Conservation (phyloP, 2,888 invertebrate species). For the Ophraella communa region DNA sequence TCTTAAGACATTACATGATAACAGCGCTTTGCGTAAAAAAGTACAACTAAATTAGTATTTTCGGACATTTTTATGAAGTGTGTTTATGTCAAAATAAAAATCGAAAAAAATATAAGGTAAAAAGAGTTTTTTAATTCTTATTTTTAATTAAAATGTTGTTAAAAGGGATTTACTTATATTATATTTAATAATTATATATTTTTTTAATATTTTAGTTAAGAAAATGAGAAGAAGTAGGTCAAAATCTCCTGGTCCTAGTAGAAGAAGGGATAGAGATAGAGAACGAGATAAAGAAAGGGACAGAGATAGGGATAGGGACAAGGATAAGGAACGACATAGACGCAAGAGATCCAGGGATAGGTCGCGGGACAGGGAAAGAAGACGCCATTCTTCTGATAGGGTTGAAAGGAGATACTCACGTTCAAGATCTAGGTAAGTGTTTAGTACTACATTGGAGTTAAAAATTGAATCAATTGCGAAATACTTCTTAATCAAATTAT, state of each 20-base stretch:
- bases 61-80: slow-evolving; percentile 51
- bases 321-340: slow-evolving; percentile 58
- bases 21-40: slow-evolving; percentile 56
- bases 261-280: slow-evolving; percentile 61
- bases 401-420: slow-evolving; percentile 57
- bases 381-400: slow-evolving; percentile 59
- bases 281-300: slow-evolving; percentile 62
- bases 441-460: neutral
- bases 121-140: slow-evolving; percentile 38
- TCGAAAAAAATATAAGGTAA: slow-evolving; percentile 41
- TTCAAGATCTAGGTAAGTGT: slow-evolving; percentile 49
- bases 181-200: neutral
- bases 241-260: slow-evolving; percentile 61
- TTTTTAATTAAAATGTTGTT: slow-evolving; percentile 21
- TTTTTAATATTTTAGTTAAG: slow-evolving; percentile 35
- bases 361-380: slow-evolving; percentile 58
- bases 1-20: slow-evolving; percentile 37
- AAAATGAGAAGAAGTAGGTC: slow-evolving; percentile 64
- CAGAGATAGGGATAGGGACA: slow-evolving; percentile 61
- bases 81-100: slow-evolving; percentile 47
- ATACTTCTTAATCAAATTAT: too few species aligned
- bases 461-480: slow-evolving; percentile 29
- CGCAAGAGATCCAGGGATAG: slow-evolving; percentile 58
- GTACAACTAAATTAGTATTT: slow-evolving; percentile 55
- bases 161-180: neutral